Evolutionary conservation across 2,797 vertebrate species (phyloP).

Genomic region (Danio aesculapii): DNA sequence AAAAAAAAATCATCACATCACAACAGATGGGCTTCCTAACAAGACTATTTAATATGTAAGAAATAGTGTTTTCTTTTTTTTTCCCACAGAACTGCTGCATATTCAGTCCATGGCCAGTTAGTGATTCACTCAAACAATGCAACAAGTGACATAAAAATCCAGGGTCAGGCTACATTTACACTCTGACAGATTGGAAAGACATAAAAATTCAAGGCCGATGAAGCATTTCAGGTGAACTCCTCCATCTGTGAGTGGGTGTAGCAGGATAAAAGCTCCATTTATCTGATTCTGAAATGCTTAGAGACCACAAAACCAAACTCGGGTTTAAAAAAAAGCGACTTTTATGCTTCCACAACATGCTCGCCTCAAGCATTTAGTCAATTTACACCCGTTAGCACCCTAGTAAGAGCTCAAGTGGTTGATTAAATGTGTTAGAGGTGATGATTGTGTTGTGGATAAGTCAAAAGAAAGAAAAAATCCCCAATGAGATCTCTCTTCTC

Average conservation of each 20-base stretch:
- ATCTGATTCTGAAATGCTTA: conserved; percentile 58
- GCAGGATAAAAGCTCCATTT: conserved; percentile 50
- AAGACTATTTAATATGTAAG: neutral
- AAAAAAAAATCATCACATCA: neutral
- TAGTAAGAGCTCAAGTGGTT: neutral
- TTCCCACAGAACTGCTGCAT: conserved; percentile 16
- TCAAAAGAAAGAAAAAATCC: neutral
- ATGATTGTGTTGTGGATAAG: neutral
- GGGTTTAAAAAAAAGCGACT: conserved; percentile 35
- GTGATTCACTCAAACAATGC: conserved; percentile 25
- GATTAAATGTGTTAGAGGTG: neutral
- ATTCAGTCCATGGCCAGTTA: conserved; percentile 1
- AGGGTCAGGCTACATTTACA: neutral
- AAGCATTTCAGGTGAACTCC: conserved; percentile 40
- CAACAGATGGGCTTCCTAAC: neutral
- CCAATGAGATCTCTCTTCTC: neutral
- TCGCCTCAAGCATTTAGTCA: neutral
- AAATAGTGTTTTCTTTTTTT: neutral
- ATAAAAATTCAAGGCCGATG: conserved; percentile 48
- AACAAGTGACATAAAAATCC: conserved; percentile 29
- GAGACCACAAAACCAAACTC: conserved; percentile 55
- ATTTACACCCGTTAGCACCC: neutral
- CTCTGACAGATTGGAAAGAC: conserved; percentile 20
- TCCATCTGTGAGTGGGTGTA: conserved; percentile 52
- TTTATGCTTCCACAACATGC: conserved; percentile 15